Percentiles rank a stretch among this genome's conserved stretches.
Conservation (phyloP, 2,113 vertebrate genomes). For the Nannobrachium achirus region DNA sequence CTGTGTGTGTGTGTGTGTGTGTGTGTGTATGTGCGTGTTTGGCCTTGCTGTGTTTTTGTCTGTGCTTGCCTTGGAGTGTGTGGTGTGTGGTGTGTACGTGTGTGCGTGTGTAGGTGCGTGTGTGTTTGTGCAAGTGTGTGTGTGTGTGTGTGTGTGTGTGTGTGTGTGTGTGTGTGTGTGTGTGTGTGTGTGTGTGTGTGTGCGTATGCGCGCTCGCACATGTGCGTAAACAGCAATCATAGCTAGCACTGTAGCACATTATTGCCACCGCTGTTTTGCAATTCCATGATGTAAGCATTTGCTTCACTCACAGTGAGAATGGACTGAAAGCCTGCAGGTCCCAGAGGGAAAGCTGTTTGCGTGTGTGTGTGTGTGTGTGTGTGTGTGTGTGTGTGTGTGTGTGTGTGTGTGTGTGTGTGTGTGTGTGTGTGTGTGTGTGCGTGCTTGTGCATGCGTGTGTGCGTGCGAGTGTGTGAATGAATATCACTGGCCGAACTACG, state of each 20-base stretch:
- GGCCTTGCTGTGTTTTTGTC: neutral
- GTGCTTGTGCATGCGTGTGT: neutral
- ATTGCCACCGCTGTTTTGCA: conserved; percentile 15
- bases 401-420: conserved; percentile 16
- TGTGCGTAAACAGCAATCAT: neutral
- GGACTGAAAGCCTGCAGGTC: conserved; percentile 4
- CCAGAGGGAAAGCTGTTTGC: neutral
- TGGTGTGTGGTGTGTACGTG: too few relatives aligned
- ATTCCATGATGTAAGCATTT: conserved; percentile 21
- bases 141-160: too few relatives aligned
- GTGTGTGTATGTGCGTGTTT: too few relatives aligned
- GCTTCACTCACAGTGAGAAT: conserved; percentile 15
- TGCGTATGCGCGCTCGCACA: too few relatives aligned
- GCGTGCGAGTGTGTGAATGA: too few relatives aligned
- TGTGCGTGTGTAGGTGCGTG: too few relatives aligned
- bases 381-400: neutral
- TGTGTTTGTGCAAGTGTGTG: neutral
- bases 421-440: conserved; percentile 4
- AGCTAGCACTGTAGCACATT: conserved; percentile 17
- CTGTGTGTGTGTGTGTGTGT: too few relatives aligned
- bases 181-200: too few relatives aligned
- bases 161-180: too few relatives aligned
- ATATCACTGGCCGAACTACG: too few relatives aligned
- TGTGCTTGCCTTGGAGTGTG: neutral
- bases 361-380: neutral